phyloP scores from a whole-genome alignment of 2,888 invertebrate species.

The Zonitis immaculata region DNA sequence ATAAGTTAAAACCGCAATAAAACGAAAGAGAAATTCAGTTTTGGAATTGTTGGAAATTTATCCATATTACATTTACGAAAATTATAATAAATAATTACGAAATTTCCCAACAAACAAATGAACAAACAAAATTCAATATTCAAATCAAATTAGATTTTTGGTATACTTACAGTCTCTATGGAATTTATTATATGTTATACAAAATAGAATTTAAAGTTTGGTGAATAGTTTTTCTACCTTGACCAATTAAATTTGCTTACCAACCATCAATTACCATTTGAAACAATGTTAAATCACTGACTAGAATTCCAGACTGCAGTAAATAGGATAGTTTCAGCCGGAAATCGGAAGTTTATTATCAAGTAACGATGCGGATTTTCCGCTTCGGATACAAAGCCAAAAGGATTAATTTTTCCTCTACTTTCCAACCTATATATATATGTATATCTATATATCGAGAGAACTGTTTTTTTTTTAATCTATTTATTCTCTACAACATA shows the following conservation, averaged over 20 bases:
- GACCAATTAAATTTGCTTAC: neutral
- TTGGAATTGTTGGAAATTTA: neutral
- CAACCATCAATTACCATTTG: neutral
- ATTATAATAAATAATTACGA: no score
- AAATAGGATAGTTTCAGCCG: neutral
- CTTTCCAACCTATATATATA: no score
- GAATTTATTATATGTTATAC: no score
- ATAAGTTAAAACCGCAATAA: neutral
- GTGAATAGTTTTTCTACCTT: neutral
- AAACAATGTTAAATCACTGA: neutral
- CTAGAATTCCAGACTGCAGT: conserved; percentile 1
- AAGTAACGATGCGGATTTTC: conserved; percentile 1
- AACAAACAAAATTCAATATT: no score
- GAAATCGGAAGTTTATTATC: conserved; percentile 1
- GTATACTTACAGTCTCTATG: no score
- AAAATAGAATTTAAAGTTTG: neutral
- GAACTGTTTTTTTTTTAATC: no score
- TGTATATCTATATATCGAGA: no score
- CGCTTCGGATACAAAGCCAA: neutral
- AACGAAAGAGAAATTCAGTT: neutral
- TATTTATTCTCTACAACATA: no score
- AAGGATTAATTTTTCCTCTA: neutral
- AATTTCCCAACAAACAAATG: no score
- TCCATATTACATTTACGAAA: neutral
- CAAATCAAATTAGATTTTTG: no score